phyloP scores from a whole-genome alignment of 2,113 vertebrate species.

The Cyphomyrus discorhynchus region DNA sequence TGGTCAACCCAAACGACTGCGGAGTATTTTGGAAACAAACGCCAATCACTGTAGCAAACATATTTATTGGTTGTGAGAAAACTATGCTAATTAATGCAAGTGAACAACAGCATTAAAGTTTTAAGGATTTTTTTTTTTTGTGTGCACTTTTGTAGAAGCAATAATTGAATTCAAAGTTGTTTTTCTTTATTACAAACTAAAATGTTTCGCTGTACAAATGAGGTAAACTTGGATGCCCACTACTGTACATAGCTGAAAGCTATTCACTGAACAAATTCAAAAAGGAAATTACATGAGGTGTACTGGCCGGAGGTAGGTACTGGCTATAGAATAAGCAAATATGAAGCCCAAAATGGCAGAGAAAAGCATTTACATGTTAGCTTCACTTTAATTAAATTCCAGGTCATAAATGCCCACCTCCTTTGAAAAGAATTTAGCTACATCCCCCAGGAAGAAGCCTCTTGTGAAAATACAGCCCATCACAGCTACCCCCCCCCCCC shows the following conservation, averaged over 20 bases:
- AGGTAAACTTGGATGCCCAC: constrained; percentile 56
- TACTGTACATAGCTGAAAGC: constrained; percentile 59
- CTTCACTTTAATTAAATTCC: not conserved
- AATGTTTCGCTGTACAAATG: constrained; percentile 61
- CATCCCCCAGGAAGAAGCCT: constrained; percentile 30
- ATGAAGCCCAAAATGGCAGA: constrained; percentile 15
- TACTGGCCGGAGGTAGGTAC: not conserved
- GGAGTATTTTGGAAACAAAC: not conserved
- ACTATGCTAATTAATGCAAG: constrained; percentile 50
- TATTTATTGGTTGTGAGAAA: constrained; percentile 60
- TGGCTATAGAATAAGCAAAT: constrained; percentile 6
- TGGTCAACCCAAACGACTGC: not conserved
- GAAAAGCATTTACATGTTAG: constrained; percentile 12
- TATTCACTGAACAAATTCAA: constrained; percentile 49
- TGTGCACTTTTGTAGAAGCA: constrained; percentile 34
- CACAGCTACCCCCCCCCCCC: constrained; percentile 7
- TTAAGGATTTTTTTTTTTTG: constrained; percentile 39
- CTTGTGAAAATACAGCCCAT: constrained; percentile 25
- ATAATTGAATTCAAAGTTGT: constrained; percentile 8
- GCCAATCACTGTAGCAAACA: constrained; percentile 51
- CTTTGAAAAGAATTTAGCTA: constrained; percentile 23
- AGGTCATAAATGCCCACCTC: constrained; percentile 15
- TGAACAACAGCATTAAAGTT: constrained; percentile 57
- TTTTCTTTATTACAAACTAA: constrained; percentile 34
- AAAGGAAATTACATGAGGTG: constrained; percentile 23